These are phyloP conservation scores for Orientallactaga bullata DNA, from an alignment of 2,113 vertebrate genomes.

Conservation along the genomic window DNA sequence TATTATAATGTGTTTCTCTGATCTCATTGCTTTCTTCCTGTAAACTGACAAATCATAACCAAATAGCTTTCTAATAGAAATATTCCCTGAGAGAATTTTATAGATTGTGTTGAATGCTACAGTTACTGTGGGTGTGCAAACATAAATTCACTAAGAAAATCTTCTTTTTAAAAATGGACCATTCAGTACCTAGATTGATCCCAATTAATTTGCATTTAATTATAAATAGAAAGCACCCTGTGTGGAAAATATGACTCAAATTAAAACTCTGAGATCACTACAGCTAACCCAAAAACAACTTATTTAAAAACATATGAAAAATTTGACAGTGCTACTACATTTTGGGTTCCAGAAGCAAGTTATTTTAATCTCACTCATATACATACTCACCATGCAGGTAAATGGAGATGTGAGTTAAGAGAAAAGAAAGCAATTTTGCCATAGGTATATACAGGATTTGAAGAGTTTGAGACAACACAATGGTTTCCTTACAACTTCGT, in stretches of 20 bases:
- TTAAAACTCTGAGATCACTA: not conserved
- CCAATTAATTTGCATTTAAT: conserved; percentile 31
- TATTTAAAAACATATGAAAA: conserved; percentile 39
- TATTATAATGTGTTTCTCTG: not conserved
- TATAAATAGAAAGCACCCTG: conserved; percentile 47
- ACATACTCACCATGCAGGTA: not conserved
- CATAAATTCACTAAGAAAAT: conserved; percentile 35
- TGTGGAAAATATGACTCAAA: conserved; percentile 23
- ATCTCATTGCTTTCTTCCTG: not conserved
- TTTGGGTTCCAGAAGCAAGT: not conserved
- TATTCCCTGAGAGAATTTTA: not conserved
- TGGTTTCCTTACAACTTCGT: not conserved
- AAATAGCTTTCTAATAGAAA: not conserved
- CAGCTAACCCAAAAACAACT: not conserved
- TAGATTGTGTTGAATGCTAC: not conserved
- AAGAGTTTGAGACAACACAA: not conserved
- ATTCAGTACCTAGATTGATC: not conserved
- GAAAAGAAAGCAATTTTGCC: not conserved
- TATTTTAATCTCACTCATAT: not conserved
- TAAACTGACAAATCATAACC: not conserved
- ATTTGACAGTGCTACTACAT: not conserved
- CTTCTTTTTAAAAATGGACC: not conserved
- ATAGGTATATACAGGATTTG: not conserved
- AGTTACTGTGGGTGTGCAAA: not conserved
- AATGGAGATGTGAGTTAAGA: not conserved